A percentile compares a stretch with the other conserved stretches of the same genome.
Evolutionary conservation across 2,113 vertebrate genomes (phyloP).

Genomic region (Gallinago jamesoni): DNA sequence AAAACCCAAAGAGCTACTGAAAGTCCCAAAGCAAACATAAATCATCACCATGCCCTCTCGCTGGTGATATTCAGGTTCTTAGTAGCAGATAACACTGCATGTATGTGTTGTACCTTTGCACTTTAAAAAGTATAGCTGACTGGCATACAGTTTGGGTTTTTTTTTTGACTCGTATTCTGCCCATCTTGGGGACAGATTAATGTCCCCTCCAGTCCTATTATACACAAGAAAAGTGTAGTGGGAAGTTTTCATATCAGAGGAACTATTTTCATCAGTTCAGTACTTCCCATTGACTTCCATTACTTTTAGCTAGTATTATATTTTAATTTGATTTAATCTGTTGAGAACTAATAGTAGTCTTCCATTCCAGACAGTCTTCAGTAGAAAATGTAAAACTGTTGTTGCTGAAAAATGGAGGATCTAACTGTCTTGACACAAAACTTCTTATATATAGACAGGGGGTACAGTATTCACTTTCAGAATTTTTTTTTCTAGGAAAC

Average conservation of each 20-base stretch:
- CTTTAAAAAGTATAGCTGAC: neutral
- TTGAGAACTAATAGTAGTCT: neutral
- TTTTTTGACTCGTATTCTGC: neutral
- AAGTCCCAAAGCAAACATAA: neutral
- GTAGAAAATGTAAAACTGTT: neutral
- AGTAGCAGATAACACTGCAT: neutral
- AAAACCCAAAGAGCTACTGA: neutral
- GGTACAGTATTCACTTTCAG: neutral
- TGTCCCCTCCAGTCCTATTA: neutral
- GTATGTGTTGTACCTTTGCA: neutral
- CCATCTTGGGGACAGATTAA: neutral
- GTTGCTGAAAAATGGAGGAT: neutral
- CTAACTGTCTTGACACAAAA: neutral
- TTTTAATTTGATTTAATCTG: neutral
- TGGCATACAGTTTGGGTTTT: neutral
- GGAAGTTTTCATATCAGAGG: neutral
- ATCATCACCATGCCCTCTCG: neutral
- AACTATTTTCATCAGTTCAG: neutral
- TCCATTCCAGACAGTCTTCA: neutral
- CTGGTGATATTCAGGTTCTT: neutral
- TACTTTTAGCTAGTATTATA: neutral
- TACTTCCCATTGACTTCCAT: neutral
- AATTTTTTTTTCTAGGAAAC: neutral
- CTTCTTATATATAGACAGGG: neutral
- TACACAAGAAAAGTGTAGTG: neutral